These are phyloP conservation scores for Sepioteuthis lessoniana DNA, from an alignment of 2,888 invertebrate genomes.

Conservation along the genomic window DNA sequence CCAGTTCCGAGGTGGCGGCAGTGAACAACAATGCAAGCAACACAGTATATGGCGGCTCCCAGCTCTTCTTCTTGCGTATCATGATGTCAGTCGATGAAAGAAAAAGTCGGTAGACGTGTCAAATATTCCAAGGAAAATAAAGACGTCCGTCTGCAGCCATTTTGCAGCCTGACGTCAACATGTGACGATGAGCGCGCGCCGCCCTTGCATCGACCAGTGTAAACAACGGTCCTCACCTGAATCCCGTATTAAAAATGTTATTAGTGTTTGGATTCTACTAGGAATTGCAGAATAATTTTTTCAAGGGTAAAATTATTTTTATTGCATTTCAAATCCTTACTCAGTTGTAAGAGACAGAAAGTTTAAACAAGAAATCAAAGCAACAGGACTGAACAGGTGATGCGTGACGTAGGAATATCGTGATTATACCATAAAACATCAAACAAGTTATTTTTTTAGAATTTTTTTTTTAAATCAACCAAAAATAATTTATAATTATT, in stretches of 20 bases:
- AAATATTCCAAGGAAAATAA: neutral
- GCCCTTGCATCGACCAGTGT: neutral
- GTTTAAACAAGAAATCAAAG: too few relatives aligned
- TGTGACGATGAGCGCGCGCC: conserved; percentile 24
- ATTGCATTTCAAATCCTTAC: too few relatives aligned
- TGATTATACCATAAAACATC: too few relatives aligned
- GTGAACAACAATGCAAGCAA: conserved; percentile 25
- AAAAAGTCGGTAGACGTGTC: conserved; percentile 33
- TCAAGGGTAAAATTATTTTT: too few relatives aligned
- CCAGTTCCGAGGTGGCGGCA: conserved; percentile 57
- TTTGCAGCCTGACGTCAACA: neutral
- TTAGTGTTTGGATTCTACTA: neutral
- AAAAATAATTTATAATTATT: too few relatives aligned
- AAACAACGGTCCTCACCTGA: neutral
- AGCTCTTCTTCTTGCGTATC: conserved; percentile 39
- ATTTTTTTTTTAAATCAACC: too few relatives aligned
- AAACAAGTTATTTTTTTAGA: too few relatives aligned
- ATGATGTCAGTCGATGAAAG: neutral
- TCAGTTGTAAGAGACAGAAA: too few relatives aligned
- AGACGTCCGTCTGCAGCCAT: conserved; percentile 35
- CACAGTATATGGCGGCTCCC: neutral
- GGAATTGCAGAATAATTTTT: neutral
- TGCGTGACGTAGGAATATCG: too few relatives aligned
- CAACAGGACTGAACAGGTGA: too few relatives aligned
- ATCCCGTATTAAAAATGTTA: neutral